Evolutionary conservation across 2,113 vertebrate genomes (phyloP), one percentile per base, ranked within the genome.

Genomic region (Ahaetulla prasina): DNA sequence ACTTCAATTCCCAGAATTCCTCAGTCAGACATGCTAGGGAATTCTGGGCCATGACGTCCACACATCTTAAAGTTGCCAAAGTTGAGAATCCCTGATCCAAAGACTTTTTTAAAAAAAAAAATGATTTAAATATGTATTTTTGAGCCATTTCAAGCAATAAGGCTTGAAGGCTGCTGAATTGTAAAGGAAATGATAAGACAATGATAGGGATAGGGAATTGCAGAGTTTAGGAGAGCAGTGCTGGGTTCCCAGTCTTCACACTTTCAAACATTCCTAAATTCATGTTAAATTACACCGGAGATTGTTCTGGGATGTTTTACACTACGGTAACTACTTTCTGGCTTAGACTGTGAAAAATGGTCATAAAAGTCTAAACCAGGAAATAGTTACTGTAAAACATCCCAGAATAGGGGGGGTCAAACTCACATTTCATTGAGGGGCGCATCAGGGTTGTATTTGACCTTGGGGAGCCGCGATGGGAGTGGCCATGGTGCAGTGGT

Each of bases 191-290:
- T 25, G 35, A 53, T 54, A 88, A 20, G 1, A 55, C 11, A 11
- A 18, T 11, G 35, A 55, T 43, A 35, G 53, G 54, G 10, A 55
- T 43, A 47, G 55, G 35, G 25, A 55, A 89, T 27, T 57, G 53
- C 88, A 89, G 88, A 30, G 12, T 74, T 3, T 18, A 16, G 14
- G 14, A 4, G 30, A n/a, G 30, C 11, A 4, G 4, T 68, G 11
- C 30, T 1, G 0, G 30, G 30, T n/a, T 35, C 5, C n/a, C 63
- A 16, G 0, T 74, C n/a, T n/a, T 68, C 3, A 74, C 6, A 2
- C 14, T 35, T 74, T 35, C 14, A 1, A 74, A 74, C 2, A 2
- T 18, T 74, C 16, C 63, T 68, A n/a, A 68, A 68, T 74, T 35
- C 14, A 74, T 35, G 12, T 18, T 74, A n/a, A 74, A 1, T 74